phyloP scores from a whole-genome alignment of 2,797 vertebrate genomes.

The Pipistrellus nathusii region DNA sequence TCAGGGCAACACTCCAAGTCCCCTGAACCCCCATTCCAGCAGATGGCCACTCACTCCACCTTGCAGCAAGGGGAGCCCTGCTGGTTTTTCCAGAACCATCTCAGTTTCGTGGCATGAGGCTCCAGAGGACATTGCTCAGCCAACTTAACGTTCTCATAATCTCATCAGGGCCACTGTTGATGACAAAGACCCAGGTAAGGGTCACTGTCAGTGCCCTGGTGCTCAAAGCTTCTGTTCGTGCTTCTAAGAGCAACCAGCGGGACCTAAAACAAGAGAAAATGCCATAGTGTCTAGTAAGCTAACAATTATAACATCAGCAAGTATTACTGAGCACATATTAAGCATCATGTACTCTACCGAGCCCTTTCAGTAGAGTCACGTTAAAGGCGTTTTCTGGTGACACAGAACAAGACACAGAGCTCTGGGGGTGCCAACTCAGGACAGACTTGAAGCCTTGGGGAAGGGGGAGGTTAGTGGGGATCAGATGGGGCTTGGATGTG shows the following conservation, averaged over 20 bases:
- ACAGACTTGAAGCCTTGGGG: background rate
- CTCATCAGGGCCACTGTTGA: background rate
- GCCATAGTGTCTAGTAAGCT: background rate
- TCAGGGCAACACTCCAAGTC: background rate
- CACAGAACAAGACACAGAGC: background rate
- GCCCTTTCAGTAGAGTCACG: background rate
- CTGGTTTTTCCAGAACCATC: conserved; percentile 4
- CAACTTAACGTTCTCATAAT: background rate
- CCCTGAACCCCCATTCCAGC: background rate
- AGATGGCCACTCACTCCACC: background rate
- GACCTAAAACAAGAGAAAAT: background rate
- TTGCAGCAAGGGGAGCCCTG: background rate
- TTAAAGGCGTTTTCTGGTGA: background rate
- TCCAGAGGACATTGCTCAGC: background rate
- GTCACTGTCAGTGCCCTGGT: background rate
- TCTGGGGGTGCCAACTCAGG: background rate
- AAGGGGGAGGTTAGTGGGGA: background rate
- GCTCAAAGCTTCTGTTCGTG: background rate
- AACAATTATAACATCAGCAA: background rate
- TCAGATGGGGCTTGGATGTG: background rate
- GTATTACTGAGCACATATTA: background rate
- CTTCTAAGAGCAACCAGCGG: background rate
- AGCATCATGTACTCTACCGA: background rate
- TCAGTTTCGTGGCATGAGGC: background rate
- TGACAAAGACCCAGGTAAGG: background rate